Conservation (phyloP, 1,140 invertebrate genomes). For the Diachasmimorpha longicaudata region DNA sequence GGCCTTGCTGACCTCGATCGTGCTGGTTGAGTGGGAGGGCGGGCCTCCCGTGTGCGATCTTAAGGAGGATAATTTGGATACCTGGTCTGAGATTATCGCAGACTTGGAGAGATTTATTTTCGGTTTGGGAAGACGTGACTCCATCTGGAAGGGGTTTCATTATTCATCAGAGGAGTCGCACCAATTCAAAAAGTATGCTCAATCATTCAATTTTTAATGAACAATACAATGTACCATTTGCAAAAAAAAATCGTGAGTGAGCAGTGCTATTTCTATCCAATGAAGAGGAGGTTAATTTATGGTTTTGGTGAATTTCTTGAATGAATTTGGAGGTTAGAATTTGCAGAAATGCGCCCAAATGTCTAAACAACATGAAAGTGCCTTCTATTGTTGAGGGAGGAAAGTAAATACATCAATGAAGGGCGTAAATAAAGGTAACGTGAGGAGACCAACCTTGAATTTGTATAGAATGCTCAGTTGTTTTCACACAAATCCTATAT, state of each 20-base stretch:
- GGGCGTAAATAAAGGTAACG: background rate
- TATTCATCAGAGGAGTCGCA: no score
- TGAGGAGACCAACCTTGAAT: background rate
- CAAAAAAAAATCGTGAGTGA: no score
- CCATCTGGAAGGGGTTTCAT: slow-evolving; percentile 41
- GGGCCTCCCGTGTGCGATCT: background rate
- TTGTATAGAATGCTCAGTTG: background rate
- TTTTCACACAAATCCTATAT: background rate
- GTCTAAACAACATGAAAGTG: no score
- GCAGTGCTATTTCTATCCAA: no score
- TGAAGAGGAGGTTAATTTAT: no score
- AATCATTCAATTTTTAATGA: no score
- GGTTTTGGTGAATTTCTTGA: no score
- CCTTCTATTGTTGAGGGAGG: no score
- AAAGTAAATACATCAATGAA: background rate
- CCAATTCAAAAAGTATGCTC: no score
- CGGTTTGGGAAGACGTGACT: slow-evolving; percentile 49
- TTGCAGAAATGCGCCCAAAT: no score
- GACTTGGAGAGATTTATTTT: slow-evolving; percentile 31
- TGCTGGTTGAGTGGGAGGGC: background rate
- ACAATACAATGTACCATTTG: no score
- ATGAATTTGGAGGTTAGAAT: no score
- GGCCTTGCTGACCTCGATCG: background rate
- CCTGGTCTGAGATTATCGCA: background rate
- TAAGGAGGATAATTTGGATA: background rate